phyloP scores from a whole-genome alignment of 2,113 vertebrate genomes.

The Cyprinodon tularosa region DNA sequence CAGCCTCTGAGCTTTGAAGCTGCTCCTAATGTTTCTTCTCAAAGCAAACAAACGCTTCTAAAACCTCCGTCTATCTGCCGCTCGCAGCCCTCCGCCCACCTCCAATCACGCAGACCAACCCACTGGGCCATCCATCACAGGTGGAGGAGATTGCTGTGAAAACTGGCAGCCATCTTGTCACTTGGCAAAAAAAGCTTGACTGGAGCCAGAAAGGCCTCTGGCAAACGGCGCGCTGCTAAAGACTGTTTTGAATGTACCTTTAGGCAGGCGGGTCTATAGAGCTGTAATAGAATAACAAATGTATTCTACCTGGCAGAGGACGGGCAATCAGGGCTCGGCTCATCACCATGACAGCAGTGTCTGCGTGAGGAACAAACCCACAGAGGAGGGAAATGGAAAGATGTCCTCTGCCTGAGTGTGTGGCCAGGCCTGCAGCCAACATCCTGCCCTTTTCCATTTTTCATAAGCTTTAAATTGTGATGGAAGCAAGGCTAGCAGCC shows the following conservation, averaged over 20 bases:
- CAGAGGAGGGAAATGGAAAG: constrained; percentile 17
- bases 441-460: constrained; percentile 66
- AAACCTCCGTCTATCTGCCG: constrained; percentile 74
- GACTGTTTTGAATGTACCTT: constrained; percentile 66
- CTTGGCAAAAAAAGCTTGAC: constrained; percentile 70
- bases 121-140: constrained; percentile 80
- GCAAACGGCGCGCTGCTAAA: constrained; percentile 71
- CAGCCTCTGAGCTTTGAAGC: constrained; percentile 49
- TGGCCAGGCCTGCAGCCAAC: constrained; percentile 60
- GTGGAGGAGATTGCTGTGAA: constrained; percentile 75
- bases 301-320: constrained; percentile 72
- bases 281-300: constrained; percentile 69
- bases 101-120: constrained; percentile 59
- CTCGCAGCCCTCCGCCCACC: constrained; percentile 61
- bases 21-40: constrained; percentile 65
- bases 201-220: constrained; percentile 74
- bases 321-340: constrained; percentile 63
- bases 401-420: constrained; percentile 56
- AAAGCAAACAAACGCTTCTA: constrained; percentile 67
- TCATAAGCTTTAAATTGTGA: constrained; percentile 60
- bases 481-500: constrained; percentile 33
- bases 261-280: constrained; percentile 58
- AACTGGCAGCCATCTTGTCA: constrained; percentile 77
- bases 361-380: constrained; percentile 22
- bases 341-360: constrained; percentile 59